phyloP scores from a whole-genome alignment of 1,140 invertebrate species.

The Daktulosphaira vitifoliae region DNA sequence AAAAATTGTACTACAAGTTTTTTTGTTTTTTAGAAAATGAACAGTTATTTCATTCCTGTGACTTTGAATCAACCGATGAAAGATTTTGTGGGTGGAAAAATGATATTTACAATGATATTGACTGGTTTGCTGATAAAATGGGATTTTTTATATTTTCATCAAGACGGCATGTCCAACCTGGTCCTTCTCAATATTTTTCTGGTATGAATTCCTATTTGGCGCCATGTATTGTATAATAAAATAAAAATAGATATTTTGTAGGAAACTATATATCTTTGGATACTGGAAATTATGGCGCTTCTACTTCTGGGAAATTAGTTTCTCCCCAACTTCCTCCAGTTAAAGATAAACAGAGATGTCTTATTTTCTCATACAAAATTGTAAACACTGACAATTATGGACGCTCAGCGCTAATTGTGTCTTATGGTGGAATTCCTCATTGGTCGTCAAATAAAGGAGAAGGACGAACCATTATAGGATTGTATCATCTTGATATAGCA shows the following conservation, averaged over 20 bases:
- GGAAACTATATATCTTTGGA: slow-evolving; percentile 14
- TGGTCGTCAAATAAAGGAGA: neutral
- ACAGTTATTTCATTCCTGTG: no score
- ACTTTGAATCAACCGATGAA: slow-evolving; percentile 5
- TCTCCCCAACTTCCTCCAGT: neutral
- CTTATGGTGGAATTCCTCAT: slow-evolving; percentile 9
- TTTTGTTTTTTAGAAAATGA: no score
- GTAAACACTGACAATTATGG: no score
- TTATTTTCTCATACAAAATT: slow-evolving; percentile 16
- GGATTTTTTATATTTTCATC: neutral
- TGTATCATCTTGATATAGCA: neutral
- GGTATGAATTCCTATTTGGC: neutral
- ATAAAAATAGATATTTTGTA: no score
- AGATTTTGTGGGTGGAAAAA: slow-evolving; percentile 26
- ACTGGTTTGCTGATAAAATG: slow-evolving; percentile 8
- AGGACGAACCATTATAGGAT: slow-evolving; percentile 11
- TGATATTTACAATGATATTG: slow-evolving; percentile 2
- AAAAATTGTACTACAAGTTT: no score
- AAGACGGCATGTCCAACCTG: neutral
- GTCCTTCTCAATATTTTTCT: slow-evolving; percentile 20
- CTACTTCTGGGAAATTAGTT: neutral
- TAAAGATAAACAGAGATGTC: slow-evolving; percentile 6
- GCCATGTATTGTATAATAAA: neutral
- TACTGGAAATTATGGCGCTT: neutral
- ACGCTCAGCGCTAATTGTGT: neutral